Evolutionary conservation across 2,113 vertebrate genomes (phyloP), one percentile per base, ranked within the genome.

Genomic region (Eurypyga helias): DNA sequence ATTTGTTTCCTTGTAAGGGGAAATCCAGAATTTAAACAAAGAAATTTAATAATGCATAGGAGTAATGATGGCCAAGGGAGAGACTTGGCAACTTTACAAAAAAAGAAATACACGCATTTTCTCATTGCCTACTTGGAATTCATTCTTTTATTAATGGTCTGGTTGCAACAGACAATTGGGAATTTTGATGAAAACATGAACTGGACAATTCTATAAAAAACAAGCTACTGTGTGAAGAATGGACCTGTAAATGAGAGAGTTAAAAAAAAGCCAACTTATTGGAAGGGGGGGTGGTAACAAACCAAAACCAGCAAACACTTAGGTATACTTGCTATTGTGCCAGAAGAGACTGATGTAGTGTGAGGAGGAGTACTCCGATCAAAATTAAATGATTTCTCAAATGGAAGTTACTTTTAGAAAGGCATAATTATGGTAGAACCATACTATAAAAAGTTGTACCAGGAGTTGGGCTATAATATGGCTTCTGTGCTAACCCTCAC

Each of bases 11-110:
- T 78, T 65, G 6, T 82, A 34, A 46, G 21, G 29, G 43, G 52
- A 91, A 91, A 69, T 79, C 28, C 41, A 72, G 60, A 49, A 76
- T 91, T 94, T 87, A 79, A 96, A 78, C 88, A 71, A 85, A 86
- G 66, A 57, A 41, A 75, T 70, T 89, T 94, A 84, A 91, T 96
- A 94, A 83, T 67, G 18, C 65, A 76, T 75, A 84, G 48, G 48
- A 24, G 10, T 71, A 94, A 52, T 64, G 84, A 84, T 48, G 84
- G 36, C 76, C 41, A 57, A 82, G 72, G 46, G 64, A 81, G 24
- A 82, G 29, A 67, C n/a, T 92, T 94, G 79, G 60, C 79, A 90
- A 64, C 61, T 90, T 71, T 65, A 90, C 83, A 92, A 18, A 51
- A 55, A 55, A 73, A 86, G 1, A 84, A 78, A 78, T 81, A 25